Conservation (phyloP, 1,140 invertebrate species). For the Drosophila burlai region DNA sequence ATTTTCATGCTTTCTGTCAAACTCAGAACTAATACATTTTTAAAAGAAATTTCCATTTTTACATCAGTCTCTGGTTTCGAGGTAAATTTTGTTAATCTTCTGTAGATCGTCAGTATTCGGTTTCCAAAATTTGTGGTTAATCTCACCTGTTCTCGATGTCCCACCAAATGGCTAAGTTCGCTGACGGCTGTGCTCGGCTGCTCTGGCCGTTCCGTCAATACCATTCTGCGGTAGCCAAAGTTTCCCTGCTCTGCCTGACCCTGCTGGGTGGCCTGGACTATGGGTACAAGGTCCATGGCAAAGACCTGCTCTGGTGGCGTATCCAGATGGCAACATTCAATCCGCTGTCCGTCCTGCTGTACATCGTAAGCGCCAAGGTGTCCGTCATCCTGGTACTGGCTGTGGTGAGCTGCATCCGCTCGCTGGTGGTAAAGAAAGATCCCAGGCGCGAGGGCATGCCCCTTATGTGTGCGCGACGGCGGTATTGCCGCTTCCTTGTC, state of each 20-base stretch:
- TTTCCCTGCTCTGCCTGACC: not conserved
- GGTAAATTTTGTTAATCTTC: constrained; percentile 1
- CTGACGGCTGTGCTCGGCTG: not conserved
- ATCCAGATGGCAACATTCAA: not conserved
- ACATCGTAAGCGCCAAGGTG: constrained; percentile 31
- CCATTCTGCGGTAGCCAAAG: constrained; percentile 14
- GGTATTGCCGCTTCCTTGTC: constrained; percentile 53
- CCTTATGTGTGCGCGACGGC: constrained; percentile 29
- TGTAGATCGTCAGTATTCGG: constrained; percentile 2
- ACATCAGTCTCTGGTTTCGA: not conserved
- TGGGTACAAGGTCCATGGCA: constrained; percentile 1
- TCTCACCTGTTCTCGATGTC: not conserved
- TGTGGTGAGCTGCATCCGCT: constrained; percentile 24
- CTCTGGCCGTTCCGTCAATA: constrained; percentile 16
- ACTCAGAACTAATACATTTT: not conserved
- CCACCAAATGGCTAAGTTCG: not conserved
- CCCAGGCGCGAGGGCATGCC: not conserved
- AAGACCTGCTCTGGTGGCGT: constrained; percentile 51
- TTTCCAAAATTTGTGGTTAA: constrained; percentile 29
- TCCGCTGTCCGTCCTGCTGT: constrained; percentile 31
- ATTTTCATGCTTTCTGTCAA: not conserved
- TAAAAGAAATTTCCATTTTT: not conserved
- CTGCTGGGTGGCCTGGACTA: constrained; percentile 37
- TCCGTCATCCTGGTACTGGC: constrained; percentile 30
- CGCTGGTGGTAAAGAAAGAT: not conserved